These are phyloP conservation scores for Bradypodion pumilum DNA, from an alignment of 2,797 vertebrate species.

Conservation along the genomic window DNA sequence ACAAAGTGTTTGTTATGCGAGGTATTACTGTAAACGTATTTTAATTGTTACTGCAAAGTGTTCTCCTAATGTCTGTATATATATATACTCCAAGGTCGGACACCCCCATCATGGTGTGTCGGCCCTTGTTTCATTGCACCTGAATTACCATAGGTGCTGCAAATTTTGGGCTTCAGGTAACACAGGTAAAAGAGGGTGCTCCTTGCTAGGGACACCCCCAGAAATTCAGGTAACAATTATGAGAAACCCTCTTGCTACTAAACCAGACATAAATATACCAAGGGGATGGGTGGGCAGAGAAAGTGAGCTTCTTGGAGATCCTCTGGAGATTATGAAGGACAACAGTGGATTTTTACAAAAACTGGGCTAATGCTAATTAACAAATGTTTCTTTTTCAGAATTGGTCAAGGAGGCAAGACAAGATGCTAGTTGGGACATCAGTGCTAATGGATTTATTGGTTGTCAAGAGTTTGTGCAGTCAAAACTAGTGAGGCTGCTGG, in stretches of 20 bases:
- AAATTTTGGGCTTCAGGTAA: no score
- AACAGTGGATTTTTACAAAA: background rate
- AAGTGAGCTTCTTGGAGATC: background rate
- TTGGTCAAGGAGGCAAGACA: background rate
- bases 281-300: background rate
- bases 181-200: no score
- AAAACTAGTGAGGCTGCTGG: background rate
- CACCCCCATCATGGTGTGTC: no score
- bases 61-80: no score
- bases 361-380: background rate
- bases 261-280: background rate
- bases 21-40: no score
- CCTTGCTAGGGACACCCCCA: no score
- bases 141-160: no score
- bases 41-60: no score
- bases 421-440: background rate
- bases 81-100: no score
- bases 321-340: background rate
- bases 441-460: constrained; percentile 4
- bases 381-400: constrained; percentile 14
- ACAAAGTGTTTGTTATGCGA: no score
- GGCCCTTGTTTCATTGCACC: no score
- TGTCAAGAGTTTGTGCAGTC: background rate
- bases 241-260: background rate
- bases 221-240: no score